Conservation (phyloP, 2,797 vertebrate genomes). For the Sebastes kiyomatsui region DNA sequence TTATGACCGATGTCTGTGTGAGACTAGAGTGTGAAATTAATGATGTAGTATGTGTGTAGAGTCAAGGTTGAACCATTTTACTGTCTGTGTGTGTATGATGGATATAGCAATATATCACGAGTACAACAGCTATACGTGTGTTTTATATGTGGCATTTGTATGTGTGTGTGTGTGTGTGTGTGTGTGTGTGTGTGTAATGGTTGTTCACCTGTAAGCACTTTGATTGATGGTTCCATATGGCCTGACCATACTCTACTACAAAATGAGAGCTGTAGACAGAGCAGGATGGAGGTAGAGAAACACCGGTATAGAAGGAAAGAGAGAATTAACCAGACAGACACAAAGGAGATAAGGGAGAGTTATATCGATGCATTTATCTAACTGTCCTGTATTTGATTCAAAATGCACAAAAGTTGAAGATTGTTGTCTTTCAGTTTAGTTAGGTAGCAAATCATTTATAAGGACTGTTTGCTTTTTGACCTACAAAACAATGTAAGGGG, state of each 20-base stretch:
- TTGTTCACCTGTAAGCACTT: conserved; percentile 31
- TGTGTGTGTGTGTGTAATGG: conserved; percentile 8
- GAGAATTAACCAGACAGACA: not conserved
- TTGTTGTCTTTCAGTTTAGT: not conserved
- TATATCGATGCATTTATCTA: not conserved
- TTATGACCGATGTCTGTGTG: conserved; percentile 27
- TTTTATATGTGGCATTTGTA: conserved; percentile 23
- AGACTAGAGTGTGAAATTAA: conserved; percentile 19
- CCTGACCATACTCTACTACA: not conserved
- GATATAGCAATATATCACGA: conserved; percentile 47
- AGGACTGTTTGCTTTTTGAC: not conserved
- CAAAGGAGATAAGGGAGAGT: not conserved
- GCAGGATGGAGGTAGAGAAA: not conserved
- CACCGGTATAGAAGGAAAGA: not conserved
- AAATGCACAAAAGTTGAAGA: not conserved
- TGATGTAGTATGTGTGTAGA: conserved; percentile 31
- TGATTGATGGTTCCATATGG: conserved; percentile 40
- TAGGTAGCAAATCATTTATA: not conserved
- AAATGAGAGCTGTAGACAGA: not conserved
- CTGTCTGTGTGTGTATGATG: conserved; percentile 12
- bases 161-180: not conserved
- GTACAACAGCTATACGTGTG: conserved; percentile 3
- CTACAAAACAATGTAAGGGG: not conserved
- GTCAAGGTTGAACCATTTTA: conserved; percentile 34
- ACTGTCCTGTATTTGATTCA: not conserved